Conservation (phyloP, 2,888 invertebrate genomes). For the Plebejus melissa region DNA sequence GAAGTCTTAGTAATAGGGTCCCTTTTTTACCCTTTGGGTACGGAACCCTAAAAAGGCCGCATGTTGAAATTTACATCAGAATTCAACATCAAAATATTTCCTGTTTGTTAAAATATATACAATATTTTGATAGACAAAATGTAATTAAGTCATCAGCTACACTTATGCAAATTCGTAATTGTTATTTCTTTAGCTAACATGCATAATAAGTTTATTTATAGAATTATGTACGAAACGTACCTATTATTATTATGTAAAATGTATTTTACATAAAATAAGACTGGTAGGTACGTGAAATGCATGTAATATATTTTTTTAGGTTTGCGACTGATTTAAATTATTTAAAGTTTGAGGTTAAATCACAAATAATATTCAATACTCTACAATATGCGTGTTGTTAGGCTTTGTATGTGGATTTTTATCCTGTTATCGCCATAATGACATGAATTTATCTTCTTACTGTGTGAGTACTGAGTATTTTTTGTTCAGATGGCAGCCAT, state of each 20-base stretch:
- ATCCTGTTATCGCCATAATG: not conserved
- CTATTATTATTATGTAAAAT: not conserved
- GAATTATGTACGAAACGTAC: not conserved
- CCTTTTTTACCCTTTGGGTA: too few relatives aligned
- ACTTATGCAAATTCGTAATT: constrained; percentile 14
- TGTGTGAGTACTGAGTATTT: not conserved
- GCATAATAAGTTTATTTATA: not conserved
- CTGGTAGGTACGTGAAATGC: not conserved
- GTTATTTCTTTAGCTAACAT: constrained; percentile 1
- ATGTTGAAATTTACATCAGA: too few relatives aligned
- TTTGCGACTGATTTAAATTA: not conserved
- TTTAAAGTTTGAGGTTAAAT: not conserved
- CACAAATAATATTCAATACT: not conserved
- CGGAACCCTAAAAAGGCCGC: too few relatives aligned
- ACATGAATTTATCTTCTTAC: not conserved
- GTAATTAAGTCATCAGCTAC: not conserved
- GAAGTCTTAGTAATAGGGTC: too few relatives aligned
- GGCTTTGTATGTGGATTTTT: not conserved
- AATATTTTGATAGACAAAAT: not conserved
- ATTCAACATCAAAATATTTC: not conserved
- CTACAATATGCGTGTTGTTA: not conserved
- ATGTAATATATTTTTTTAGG: not conserved
- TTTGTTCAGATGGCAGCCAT: not conserved
- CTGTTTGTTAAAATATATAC: not conserved
- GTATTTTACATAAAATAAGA: not conserved